Conservation (phyloP, 2,113 vertebrate genomes). For the Mustela nigripes region DNA sequence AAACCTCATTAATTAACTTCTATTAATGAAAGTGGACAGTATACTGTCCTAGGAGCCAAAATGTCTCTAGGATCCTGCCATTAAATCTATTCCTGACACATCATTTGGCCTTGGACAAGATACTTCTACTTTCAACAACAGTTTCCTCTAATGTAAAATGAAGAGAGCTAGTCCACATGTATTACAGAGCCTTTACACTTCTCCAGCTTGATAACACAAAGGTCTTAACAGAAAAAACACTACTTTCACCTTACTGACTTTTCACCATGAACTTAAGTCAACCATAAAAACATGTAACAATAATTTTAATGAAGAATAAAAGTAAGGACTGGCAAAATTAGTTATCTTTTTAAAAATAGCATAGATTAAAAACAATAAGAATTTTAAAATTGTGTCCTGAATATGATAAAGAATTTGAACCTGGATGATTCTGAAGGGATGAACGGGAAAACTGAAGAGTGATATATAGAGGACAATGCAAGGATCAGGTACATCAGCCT, state of each 20-base stretch:
- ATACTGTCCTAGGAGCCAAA: neutral
- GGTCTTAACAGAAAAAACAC: neutral
- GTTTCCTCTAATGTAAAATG: neutral
- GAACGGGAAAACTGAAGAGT: neutral
- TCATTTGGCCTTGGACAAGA: neutral
- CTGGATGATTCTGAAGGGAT: neutral
- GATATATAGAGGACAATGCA: neutral
- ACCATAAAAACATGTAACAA: neutral
- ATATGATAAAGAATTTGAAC: neutral
- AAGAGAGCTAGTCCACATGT: neutral
- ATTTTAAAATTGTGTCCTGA: neutral
- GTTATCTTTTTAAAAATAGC: neutral
- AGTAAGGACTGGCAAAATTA: neutral
- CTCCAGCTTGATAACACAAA: neutral
- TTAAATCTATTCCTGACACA: neutral
- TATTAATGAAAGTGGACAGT: neutral
- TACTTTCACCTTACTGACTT: neutral
- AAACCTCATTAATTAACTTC: neutral
- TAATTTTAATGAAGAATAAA: neutral
- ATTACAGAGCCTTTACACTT: fast-evolving
- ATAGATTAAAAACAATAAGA: neutral
- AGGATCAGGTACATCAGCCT: neutral
- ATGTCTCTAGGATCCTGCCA: too few species aligned
- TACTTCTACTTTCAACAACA: neutral
- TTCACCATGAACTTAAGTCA: neutral